Conservation (phyloP, 2,797 vertebrate species). For the Coregonus ussuriensis region DNA sequence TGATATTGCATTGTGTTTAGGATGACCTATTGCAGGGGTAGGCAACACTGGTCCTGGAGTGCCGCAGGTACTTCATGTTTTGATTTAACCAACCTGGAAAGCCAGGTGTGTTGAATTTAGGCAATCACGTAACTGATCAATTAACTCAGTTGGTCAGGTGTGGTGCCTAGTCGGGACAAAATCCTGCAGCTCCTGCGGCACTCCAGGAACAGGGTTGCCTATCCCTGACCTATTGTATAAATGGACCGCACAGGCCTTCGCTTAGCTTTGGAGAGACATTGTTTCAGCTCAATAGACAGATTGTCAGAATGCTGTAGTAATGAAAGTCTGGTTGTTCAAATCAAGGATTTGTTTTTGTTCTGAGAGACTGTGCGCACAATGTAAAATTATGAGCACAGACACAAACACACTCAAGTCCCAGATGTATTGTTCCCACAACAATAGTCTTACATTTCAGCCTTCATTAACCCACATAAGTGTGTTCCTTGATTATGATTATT, state of each 20-base stretch:
- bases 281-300: neutral
- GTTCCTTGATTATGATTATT: neutral
- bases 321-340: neutral
- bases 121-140: too few species aligned
- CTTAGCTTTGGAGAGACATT: neutral
- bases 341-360: neutral
- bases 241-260: neutral
- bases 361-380: neutral
- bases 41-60: too few species aligned
- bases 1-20: neutral
- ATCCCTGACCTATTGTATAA: too few species aligned
- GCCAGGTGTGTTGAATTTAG: too few species aligned
- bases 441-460: slow-evolving; percentile 19
- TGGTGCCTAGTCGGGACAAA: too few species aligned
- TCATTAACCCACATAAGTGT: slow-evolving; percentile 13
- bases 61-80: too few species aligned
- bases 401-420: neutral
- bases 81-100: too few species aligned
- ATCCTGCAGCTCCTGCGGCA: too few species aligned
- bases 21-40: neutral
- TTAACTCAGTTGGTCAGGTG: too few species aligned
- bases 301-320: neutral
- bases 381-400: neutral
- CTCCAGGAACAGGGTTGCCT: too few species aligned
- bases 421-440: slow-evolving; percentile 1